Base-by-base conservation (phyloP, 1,140 invertebrate species). In the Laodelphax striatellus region DNA sequence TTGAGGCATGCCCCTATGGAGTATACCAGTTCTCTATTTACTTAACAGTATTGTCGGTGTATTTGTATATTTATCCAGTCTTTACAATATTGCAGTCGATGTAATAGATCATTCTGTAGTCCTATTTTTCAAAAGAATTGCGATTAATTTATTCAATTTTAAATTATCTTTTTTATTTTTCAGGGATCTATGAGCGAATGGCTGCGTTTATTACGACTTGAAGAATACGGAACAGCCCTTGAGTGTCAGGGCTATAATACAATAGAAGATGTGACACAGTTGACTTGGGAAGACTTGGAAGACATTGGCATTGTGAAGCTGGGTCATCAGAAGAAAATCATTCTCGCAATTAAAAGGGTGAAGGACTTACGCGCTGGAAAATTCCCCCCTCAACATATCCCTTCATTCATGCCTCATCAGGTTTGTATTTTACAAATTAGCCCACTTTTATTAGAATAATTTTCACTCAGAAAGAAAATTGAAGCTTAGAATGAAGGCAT, bases 221-320 rank as follows among this genome's bases (percentile, higher is more conserved):
- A 94, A 69, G 92, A 97, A 72, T 98, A 98, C 72, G 84, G 87
- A 19, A 83, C 86, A 24, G 88, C 88, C 44, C 79, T 98, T 52
- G 81, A 88, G 64, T 86, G 87, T 64, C 94, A 99, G 76, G 94
- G 94, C 56, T 98, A 98, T 77, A 83, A 86, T 63, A 90, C 87
- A 17, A 92, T 99, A 50, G 88, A 96, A 67, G 87, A 92, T 73
- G 88, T 91, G 52, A 91, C 90, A 41, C 92, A 97, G 69, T 82
- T 98, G 42, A 93, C 91, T 61, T 98, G 95, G 94, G 97, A 99
- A 79, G 97, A 99, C 77, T 81, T 99, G 65, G 97, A 99, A 77
- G 97, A 99, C 69, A 96, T 98, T 72, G 97, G 97, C 53, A 97
- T 99, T 65, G 84, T 92, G 28, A 84, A 88, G 69, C 74, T 93